These are phyloP conservation scores for Embiotoca jacksoni DNA, from an alignment of 2,113 vertebrate genomes.

Conservation along the genomic window DNA sequence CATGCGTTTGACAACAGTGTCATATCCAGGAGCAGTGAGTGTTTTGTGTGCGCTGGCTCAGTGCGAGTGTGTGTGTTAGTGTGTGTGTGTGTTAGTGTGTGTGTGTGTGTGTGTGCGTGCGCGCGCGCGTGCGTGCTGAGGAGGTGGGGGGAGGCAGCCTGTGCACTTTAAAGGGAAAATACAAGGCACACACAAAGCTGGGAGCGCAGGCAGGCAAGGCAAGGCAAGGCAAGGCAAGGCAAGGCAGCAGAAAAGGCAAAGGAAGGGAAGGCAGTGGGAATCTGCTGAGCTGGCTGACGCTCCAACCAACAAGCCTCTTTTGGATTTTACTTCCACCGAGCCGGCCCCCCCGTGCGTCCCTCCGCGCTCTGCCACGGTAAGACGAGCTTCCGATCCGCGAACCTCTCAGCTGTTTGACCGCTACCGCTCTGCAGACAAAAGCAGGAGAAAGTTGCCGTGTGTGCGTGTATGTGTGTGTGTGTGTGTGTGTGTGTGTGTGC, in stretches of 20 bases:
- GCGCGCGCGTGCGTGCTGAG: constrained; percentile 41
- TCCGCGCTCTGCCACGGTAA: constrained; percentile 77
- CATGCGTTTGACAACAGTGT: constrained; percentile 70
- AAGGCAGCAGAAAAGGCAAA: constrained; percentile 40
- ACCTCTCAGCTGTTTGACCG: constrained; percentile 59
- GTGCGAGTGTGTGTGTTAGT: constrained; percentile 39
- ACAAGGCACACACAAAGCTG: constrained; percentile 78
- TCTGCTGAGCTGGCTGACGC: constrained; percentile 83
- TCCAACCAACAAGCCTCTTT: constrained; percentile 57
- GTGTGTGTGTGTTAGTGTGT: too few species aligned
- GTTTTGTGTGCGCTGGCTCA: constrained; percentile 59
- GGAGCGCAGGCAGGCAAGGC: constrained; percentile 67
- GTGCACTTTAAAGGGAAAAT: constrained; percentile 83
- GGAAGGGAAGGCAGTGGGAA: constrained; percentile 66
- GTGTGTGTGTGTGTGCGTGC: constrained; percentile 43
- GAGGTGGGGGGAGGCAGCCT: constrained; percentile 66
- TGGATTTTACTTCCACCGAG: constrained; percentile 69
- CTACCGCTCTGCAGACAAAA: constrained; percentile 71
- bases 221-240: constrained; percentile 27
- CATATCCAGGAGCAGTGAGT: constrained; percentile 66
- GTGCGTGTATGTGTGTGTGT: constrained; percentile 48
- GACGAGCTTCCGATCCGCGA: constrained; percentile 55
- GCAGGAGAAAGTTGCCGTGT: constrained; percentile 74
- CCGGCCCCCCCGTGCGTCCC: constrained; percentile 38
- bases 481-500: constrained; percentile 51